Percentiles rank a stretch among this genome's conserved stretches.
phyloP scores from a whole-genome alignment of 2,888 invertebrate genomes.

The Ptycholaimellus sp. region DNA sequence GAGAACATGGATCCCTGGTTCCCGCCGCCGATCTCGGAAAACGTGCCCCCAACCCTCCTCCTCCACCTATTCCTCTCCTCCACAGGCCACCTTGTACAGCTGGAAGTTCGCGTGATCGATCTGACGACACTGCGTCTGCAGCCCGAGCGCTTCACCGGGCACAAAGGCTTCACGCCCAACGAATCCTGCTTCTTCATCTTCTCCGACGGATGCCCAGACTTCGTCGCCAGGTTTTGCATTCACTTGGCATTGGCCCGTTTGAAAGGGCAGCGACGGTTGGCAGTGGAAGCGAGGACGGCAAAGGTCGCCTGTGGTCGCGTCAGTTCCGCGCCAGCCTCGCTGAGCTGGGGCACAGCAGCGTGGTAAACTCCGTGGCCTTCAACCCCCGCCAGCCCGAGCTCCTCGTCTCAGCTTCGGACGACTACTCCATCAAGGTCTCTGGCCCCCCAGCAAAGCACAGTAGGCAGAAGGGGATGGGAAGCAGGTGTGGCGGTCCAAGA shows the following conservation, averaged over 20 bases:
- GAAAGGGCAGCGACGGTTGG: not conserved
- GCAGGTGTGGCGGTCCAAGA: too few relatives aligned
- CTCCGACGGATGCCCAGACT: conserved; percentile 52
- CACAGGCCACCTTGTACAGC: conserved; percentile 39
- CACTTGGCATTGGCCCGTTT: not conserved
- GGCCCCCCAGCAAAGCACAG: too few relatives aligned
- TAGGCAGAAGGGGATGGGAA: too few relatives aligned
- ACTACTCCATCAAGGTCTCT: conserved; percentile 47
- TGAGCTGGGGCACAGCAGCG: conserved; percentile 49
- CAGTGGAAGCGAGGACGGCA: conserved; percentile 58
- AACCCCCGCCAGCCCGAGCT: conserved; percentile 54
- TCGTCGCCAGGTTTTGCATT: conserved; percentile 45
- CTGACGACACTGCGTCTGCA: conserved; percentile 41
- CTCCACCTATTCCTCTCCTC: not conserved
- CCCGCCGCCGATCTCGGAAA: conserved; percentile 52
- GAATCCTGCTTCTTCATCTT: conserved; percentile 66
- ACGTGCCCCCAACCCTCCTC: too few relatives aligned
- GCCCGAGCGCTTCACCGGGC: conserved; percentile 36
- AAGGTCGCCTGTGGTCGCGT: conserved; percentile 59
- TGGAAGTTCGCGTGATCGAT: conserved; percentile 63
- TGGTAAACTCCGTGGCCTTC: conserved; percentile 61
- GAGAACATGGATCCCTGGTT: conserved; percentile 46
- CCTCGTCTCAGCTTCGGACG: conserved; percentile 58
- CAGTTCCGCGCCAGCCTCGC: conserved; percentile 53
- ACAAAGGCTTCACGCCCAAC: conserved; percentile 57